Evolutionary conservation across 2,888 invertebrate genomes (phyloP).

Genomic region (Cephonodes hylas): DNA sequence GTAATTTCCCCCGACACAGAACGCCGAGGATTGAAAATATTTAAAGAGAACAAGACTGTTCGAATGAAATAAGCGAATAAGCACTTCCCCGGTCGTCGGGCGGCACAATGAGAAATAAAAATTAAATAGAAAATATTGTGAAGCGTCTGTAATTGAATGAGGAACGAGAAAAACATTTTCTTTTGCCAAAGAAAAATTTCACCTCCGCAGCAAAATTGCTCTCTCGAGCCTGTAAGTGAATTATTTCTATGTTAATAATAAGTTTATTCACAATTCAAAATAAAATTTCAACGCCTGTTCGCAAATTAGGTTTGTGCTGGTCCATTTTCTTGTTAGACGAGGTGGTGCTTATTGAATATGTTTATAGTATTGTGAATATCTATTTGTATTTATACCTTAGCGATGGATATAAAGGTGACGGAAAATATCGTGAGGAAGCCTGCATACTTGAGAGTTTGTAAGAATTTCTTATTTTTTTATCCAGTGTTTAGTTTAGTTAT

Average conservation of each 20-base stretch:
- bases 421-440: neutral
- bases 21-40: neutral
- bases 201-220: constrained; percentile 10
- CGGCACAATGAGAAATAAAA: constrained; percentile 71
- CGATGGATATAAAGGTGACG: too few species aligned
- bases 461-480: too few species aligned
- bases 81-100: constrained; percentile 33
- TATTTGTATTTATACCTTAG: neutral
- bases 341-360: neutral
- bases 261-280: constrained; percentile 70
- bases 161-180: constrained; percentile 47
- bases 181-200: constrained; percentile 31
- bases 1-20: neutral
- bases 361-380: neutral
- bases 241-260: constrained; percentile 75
- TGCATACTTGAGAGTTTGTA: neutral
- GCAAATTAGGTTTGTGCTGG: constrained; percentile 32
- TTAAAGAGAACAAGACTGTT: constrained; percentile 18
- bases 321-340: constrained; percentile 20
- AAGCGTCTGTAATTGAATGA: constrained; percentile 68
- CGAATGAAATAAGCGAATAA: constrained; percentile 60
- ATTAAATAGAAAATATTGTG: constrained; percentile 76
- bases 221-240: constrained; percentile 53
- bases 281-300: constrained; percentile 37
- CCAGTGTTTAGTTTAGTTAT: too few species aligned